Evolutionary conservation across 2,888 invertebrate species (phyloP).

Genomic region (Ethmia dodecea): DNA sequence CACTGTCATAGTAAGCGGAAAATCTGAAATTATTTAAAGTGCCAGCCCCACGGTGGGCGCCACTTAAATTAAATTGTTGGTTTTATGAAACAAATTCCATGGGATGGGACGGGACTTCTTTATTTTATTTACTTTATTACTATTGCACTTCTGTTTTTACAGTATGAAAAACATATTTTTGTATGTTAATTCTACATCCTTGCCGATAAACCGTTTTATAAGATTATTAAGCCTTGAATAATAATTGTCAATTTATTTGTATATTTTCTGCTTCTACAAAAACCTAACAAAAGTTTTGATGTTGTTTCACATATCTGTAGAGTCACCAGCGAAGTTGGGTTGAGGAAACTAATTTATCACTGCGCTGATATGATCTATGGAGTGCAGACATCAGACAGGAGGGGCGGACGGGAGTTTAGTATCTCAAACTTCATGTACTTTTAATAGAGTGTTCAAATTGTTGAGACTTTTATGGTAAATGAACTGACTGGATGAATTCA

Average conservation of each 20-base stretch:
- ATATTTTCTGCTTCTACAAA: too few relatives aligned
- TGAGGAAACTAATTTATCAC: constrained; percentile 51
- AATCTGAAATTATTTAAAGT: constrained; percentile 40
- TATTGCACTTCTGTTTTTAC: too few relatives aligned
- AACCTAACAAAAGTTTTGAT: too few relatives aligned
- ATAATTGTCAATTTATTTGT: constrained; percentile 28
- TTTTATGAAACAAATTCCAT: constrained; percentile 24
- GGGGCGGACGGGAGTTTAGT: constrained; percentile 22
- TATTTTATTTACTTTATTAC: too few relatives aligned
- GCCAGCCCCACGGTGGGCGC: constrained; percentile 47
- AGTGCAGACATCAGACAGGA: constrained; percentile 31
- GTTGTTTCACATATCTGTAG: too few relatives aligned
- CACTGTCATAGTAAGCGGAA: constrained; percentile 29
- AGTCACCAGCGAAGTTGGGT: constrained; percentile 37
- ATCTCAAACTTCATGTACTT: constrained; percentile 28
- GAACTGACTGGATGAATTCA: background rate
- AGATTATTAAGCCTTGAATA: constrained; percentile 18
- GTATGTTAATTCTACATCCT: too few relatives aligned
- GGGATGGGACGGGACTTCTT: too few relatives aligned
- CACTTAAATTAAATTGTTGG: constrained; percentile 32
- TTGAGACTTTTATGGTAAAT: constrained; percentile 10
- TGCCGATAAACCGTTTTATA: too few relatives aligned
- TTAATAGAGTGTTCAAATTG: constrained; percentile 37
- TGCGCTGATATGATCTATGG: constrained; percentile 46
- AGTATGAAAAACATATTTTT: too few relatives aligned